A percentile compares a stretch with the other conserved stretches of the same genome.
phyloP scores from a whole-genome alignment of 1,140 invertebrate species.

The Anagrus nilaparvatae region DNA sequence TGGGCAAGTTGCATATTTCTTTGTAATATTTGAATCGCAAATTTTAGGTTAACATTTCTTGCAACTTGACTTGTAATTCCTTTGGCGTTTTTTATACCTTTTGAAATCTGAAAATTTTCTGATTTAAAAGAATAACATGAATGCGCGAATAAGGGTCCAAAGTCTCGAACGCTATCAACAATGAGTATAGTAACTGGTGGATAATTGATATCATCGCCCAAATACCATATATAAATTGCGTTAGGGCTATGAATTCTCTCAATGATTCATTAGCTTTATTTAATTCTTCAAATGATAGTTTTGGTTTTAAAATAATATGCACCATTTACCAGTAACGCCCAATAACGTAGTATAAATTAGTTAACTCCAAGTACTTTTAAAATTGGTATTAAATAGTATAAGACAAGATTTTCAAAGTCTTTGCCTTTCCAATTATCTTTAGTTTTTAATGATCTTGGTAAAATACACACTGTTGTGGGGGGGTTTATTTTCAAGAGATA shows the following conservation, averaged over 20 bases:
- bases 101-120: background rate
- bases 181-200: conserved; percentile 13
- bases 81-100: background rate
- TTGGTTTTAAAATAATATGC: conserved; percentile 10
- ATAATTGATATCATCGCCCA: conserved; percentile 14
- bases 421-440: background rate
- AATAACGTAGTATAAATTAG: conserved; percentile 10
- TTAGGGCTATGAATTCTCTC: conserved; percentile 5
- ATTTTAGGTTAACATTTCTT: background rate
- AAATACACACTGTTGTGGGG: too few species aligned
- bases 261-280: conserved; percentile 9
- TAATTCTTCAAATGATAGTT: conserved; percentile 4
- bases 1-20: background rate
- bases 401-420: background rate
- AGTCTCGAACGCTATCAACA: conserved; percentile 5
- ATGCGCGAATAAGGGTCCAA: background rate
- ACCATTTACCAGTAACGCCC: conserved; percentile 12
- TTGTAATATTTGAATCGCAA: background rate
- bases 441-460: background rate
- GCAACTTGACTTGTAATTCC: background rate
- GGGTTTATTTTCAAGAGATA: too few species aligned
- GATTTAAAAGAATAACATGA: background rate
- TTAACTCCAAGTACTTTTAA: background rate
- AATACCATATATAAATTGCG: conserved; percentile 6
- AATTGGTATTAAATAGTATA: background rate